These are phyloP conservation scores for Bombus superbus DNA, from an alignment of 1,140 invertebrate species.

Conservation along the genomic window DNA sequence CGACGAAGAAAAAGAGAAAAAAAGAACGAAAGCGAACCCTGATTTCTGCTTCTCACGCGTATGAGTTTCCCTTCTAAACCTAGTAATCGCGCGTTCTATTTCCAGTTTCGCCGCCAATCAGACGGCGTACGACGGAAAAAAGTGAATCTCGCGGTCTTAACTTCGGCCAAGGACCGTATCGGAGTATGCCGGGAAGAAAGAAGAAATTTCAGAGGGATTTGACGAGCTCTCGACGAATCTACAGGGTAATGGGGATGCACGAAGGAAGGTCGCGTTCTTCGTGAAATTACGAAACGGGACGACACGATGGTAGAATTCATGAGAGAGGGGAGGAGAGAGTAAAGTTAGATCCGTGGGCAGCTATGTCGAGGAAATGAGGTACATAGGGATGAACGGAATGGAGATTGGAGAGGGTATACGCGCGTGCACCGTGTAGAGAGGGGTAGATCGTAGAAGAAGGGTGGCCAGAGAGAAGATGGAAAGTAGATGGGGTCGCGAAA, in stretches of 20 bases:
- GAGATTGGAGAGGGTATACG: conserved; percentile 23
- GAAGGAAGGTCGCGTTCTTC: neutral
- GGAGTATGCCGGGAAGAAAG: neutral
- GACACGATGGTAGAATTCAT: neutral
- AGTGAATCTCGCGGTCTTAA: conserved; percentile 5
- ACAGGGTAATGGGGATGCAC: neutral
- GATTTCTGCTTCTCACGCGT: neutral
- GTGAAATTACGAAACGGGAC: conserved; percentile 38
- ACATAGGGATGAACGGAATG: conserved; percentile 10
- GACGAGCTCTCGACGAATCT: conserved; percentile 24
- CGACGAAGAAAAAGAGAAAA: neutral
- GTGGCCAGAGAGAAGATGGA: conserved; percentile 33
- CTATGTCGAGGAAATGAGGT: conserved; percentile 14
- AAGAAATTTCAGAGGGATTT: conserved; percentile 15
- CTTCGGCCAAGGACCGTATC: neutral
- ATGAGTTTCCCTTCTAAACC: neutral
- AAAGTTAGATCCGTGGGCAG: conserved; percentile 14
- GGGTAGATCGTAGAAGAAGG: neutral
- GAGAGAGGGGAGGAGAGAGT: too few species aligned
- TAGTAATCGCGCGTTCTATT: neutral
- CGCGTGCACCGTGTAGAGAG: neutral
- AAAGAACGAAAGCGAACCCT: neutral
- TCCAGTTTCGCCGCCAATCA: neutral
- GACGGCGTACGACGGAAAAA: neutral
- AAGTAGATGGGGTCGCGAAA: conserved; percentile 58